Conservation (phyloP, 2,888 invertebrate genomes). For the Pristionchus maxplancki region DNA sequence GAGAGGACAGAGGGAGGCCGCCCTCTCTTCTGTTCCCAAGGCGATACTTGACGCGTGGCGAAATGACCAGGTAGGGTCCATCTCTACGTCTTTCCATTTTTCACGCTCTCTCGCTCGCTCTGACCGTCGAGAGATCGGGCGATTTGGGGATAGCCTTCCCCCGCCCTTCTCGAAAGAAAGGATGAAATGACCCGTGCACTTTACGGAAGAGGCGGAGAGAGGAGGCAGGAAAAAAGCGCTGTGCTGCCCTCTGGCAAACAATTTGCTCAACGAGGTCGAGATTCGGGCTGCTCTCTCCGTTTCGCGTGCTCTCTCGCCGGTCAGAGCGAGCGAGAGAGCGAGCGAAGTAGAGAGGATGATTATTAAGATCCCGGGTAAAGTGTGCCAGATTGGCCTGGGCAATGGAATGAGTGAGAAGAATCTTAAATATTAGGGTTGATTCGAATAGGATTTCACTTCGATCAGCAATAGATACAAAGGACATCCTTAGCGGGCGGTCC, state of each 20-base stretch:
- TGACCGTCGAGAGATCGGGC: background rate
- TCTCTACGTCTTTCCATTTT: background rate
- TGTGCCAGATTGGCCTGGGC: too few species aligned
- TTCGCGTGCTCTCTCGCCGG: too few species aligned
- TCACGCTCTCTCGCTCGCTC: background rate
- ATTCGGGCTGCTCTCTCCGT: background rate
- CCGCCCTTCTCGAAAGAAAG: background rate
- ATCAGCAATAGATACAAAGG: too few species aligned
- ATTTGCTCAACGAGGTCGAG: background rate
- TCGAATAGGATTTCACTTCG: too few species aligned
- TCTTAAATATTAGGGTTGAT: too few species aligned
- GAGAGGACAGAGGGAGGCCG: background rate
- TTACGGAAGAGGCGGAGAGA: background rate
- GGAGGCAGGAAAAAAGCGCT: background rate
- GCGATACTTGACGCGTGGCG: slow-evolving; percentile 1
- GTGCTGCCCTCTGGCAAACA: background rate
- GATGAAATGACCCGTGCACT: slow-evolving; percentile 40
- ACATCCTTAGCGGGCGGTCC: too few species aligned
- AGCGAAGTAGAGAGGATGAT: too few species aligned
- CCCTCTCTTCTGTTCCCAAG: background rate
- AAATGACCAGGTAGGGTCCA: slow-evolving; percentile 11
- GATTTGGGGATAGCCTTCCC: background rate
- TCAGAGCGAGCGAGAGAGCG: too few species aligned
- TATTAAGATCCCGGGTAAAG: too few species aligned
- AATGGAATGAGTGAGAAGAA: too few species aligned